Evolutionary conservation across 2,797 vertebrate species (phyloP).

Genomic region (Pseudomugil gertrudae): DNA sequence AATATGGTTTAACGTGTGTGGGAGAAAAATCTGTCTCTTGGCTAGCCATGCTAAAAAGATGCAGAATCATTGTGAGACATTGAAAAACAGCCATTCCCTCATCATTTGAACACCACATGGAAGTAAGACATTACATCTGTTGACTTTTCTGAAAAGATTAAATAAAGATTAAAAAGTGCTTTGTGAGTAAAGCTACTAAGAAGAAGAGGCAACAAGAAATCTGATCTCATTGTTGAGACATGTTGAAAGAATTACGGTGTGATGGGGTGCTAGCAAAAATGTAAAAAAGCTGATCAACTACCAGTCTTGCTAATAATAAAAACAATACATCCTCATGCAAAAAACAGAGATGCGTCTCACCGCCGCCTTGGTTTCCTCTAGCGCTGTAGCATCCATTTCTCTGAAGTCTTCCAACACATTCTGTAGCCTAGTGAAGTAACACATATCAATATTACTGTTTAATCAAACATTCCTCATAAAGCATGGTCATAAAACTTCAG

Average conservation of each 20-base stretch:
- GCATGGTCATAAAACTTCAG: not conserved
- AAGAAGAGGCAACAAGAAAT: not conserved
- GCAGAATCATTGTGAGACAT: not conserved
- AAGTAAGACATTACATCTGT: not conserved
- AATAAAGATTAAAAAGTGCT: not conserved
- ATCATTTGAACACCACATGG: not conserved
- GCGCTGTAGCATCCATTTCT: conserved; percentile 77
- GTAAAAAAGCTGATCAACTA: not conserved
- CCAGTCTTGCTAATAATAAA: not conserved
- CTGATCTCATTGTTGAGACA: not conserved
- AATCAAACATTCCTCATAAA: not conserved
- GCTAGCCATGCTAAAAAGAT: not conserved
- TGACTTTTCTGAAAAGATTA: not conserved
- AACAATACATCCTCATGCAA: conserved; percentile 1
- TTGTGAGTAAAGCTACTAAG: not conserved
- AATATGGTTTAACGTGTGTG: too few species aligned
- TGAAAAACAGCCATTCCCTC: too few species aligned
- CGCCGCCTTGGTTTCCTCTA: conserved; percentile 78
- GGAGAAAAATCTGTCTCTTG: too few species aligned
- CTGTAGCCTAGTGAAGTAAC: conserved; percentile 69
- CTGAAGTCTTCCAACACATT: conserved; percentile 81
- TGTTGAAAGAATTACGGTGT: too few species aligned
- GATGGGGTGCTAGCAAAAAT: too few species aligned
- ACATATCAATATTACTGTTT: not conserved
- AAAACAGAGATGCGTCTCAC: conserved; percentile 52